A percentile compares a stretch with the other conserved stretches of the same genome.
Evolutionary conservation across 30 jellyfish, hydroid and myxozoan species (phyloP).

Genomic region (Turritopsis dohrnii): DNA sequence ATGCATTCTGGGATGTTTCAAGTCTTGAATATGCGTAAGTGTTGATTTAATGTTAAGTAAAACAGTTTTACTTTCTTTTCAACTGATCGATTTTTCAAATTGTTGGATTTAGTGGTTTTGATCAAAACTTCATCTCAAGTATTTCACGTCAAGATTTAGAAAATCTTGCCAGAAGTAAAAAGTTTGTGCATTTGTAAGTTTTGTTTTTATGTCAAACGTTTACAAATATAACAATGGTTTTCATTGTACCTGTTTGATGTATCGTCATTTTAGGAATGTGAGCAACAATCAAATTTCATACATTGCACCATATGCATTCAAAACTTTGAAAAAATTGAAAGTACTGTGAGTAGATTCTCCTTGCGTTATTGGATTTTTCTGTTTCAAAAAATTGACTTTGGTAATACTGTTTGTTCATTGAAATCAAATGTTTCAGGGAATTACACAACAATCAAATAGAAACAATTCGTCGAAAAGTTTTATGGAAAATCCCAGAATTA

Average conservation of each 20-base stretch:
- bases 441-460: conserved; percentile 56
- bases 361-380: too few relatives aligned
- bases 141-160: background rate
- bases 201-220: background rate
- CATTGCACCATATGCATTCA: conserved; percentile 69
- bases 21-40: conserved; percentile 4
- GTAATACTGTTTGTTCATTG: background rate
- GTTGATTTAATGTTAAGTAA: background rate
- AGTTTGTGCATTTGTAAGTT: conserved; percentile 32
- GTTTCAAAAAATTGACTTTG: too few relatives aligned
- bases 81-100: background rate
- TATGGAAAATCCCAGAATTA: conserved; percentile 54
- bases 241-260: background rate
- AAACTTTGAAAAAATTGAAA: conserved; percentile 45
- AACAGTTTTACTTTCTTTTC: background rate
- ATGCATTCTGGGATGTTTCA: conserved; percentile 7
- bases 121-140: conserved; percentile 11
- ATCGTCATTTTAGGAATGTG: conserved; percentile 39
- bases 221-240: background rate
- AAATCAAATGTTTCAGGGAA: conserved; percentile 42
- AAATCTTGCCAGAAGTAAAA: background rate
- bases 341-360: conserved; percentile 65
- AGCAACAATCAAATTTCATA: conserved; percentile 70
- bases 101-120: conserved; percentile 23
- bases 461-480: conserved; percentile 37